Evolutionary conservation across 2,797 vertebrate genomes (phyloP).

Genomic region (Sebastes iracundus): DNA sequence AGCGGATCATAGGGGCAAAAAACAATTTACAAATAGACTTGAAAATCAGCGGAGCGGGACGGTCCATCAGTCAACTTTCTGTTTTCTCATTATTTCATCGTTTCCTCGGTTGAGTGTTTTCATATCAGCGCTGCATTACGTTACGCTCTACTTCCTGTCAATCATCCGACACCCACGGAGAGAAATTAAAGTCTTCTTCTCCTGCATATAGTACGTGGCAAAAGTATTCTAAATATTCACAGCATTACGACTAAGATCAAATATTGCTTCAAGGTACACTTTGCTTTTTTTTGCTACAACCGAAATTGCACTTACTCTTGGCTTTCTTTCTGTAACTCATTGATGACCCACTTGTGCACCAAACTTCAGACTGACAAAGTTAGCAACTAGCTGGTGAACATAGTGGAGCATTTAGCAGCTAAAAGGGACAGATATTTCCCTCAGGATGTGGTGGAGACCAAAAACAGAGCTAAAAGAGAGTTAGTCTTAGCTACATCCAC

Average conservation of each 20-base stretch:
- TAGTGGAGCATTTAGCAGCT: neutral
- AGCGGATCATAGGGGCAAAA: neutral
- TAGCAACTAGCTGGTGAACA: neutral
- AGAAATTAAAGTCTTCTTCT: neutral
- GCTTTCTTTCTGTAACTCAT: neutral
- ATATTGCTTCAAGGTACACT: neutral
- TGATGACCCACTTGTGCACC: neutral
- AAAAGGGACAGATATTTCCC: neutral
- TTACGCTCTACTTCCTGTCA: conserved; percentile 27
- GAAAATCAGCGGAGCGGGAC: neutral
- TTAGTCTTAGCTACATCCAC: neutral
- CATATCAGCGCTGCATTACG: neutral
- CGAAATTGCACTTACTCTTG: neutral
- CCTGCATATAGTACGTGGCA: neutral
- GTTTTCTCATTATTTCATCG: conserved; percentile 17
- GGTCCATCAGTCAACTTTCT: neutral
- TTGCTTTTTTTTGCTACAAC: neutral
- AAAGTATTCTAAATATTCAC: neutral
- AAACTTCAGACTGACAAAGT: neutral
- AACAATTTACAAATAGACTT: neutral
- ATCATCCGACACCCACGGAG: neutral
- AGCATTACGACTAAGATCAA: neutral
- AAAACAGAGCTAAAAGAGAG: neutral
- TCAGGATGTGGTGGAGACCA: neutral
- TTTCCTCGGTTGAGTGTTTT: conserved; percentile 3